Conservation (phyloP, 2,113 vertebrate genomes). For the Puffinus mauretanicus region DNA sequence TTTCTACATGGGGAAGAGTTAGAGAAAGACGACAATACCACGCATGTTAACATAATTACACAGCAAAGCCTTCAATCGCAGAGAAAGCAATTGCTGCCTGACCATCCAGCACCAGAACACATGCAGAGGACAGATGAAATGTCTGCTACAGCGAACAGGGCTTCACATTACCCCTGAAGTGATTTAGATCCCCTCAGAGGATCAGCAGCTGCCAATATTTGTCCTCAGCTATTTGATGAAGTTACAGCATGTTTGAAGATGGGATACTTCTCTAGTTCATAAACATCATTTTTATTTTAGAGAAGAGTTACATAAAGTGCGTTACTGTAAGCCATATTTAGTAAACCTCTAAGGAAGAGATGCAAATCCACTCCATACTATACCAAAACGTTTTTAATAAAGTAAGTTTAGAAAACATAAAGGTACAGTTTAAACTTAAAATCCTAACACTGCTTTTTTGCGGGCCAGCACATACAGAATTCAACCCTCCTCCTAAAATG, state of each 20-base stretch:
- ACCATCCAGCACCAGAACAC: neutral
- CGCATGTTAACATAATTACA: slow-evolving; percentile 36
- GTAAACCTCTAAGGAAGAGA: neutral
- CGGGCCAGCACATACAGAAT: neutral
- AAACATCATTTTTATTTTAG: slow-evolving; percentile 6
- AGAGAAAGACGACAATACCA: neutral
- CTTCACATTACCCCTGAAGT: neutral
- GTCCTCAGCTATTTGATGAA: slow-evolving; percentile 25
- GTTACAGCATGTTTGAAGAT: neutral
- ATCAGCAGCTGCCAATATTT: slow-evolving; percentile 27
- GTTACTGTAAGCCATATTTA: neutral
- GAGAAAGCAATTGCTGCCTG: neutral
- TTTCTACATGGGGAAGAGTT: neutral
- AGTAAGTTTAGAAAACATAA: neutral
- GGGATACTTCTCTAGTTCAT: neutral
- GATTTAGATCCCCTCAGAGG: slow-evolving; percentile 10
- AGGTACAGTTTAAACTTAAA: neutral
- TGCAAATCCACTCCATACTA: neutral
- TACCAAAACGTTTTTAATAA: neutral
- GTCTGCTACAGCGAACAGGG: neutral
- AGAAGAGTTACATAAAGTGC: neutral
- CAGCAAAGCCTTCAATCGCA: neutral
- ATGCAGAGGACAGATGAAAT: neutral
- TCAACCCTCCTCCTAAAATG: neutral
- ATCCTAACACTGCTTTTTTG: neutral